These are phyloP conservation scores for Puma concolor DNA, from an alignment of 2,113 vertebrate species.

Conservation along the genomic window DNA sequence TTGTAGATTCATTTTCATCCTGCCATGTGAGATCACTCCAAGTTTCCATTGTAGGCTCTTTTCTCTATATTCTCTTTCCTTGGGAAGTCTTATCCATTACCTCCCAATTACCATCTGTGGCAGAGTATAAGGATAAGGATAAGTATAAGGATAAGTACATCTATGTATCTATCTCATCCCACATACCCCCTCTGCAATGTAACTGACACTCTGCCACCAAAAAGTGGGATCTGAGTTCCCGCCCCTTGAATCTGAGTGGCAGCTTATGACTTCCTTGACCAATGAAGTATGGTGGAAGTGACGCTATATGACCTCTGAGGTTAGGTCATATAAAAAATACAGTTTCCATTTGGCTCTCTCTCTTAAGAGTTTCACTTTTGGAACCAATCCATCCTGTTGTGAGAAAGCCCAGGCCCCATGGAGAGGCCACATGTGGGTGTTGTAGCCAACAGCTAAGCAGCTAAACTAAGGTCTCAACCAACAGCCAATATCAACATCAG, in stretches of 20 bases:
- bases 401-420: not conserved
- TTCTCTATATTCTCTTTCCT: not conserved
- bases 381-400: not conserved
- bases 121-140: not conserved
- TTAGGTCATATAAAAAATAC: not conserved
- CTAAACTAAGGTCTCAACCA: slow-evolving; percentile 14
- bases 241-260: not conserved
- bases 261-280: not conserved
- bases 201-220: not conserved
- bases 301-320: not conserved
- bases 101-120: not conserved
- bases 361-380: not conserved
- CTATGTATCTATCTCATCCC: not conserved
- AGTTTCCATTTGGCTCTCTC: not conserved
- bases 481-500: slow-evolving; percentile 52
- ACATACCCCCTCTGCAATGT: not conserved
- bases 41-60: not conserved
- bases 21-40: not conserved
- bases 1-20: not conserved
- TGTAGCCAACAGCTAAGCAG: slow-evolving; percentile 7
- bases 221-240: not conserved
- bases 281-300: not conserved
- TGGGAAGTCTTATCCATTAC: not conserved
- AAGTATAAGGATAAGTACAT: not conserved
- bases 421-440: not conserved